Evolutionary conservation across 1,140 invertebrate genomes (phyloP).

Genomic region (Sarcophaga peregrina): DNA sequence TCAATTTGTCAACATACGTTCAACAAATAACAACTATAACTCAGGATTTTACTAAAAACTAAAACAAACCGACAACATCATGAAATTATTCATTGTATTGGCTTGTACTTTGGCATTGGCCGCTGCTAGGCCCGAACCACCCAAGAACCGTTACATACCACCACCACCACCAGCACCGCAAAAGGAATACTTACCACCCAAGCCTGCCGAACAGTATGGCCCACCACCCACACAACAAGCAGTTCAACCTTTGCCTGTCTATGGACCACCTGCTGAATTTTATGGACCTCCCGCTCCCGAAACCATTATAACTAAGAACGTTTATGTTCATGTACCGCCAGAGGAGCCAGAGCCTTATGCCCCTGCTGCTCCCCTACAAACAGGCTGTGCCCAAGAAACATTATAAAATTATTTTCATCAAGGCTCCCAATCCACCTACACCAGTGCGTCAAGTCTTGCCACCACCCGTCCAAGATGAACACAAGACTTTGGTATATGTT

Average conservation of each 20-base stretch:
- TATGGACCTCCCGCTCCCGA: slow-evolving; percentile 61
- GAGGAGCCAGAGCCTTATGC: slow-evolving; percentile 72
- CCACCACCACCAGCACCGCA: slow-evolving; percentile 55
- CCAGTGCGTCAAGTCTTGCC: slow-evolving; percentile 70
- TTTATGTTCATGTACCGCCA: slow-evolving; percentile 80
- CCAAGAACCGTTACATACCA: slow-evolving; percentile 57
- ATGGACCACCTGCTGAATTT: slow-evolving; percentile 60
- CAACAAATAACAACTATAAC: slow-evolving; percentile 34
- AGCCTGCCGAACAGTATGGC: slow-evolving; percentile 47
- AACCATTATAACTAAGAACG: slow-evolving; percentile 76
- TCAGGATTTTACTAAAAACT: slow-evolving; percentile 27
- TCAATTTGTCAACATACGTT: slow-evolving; percentile 8
- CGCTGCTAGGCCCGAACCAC: slow-evolving; percentile 61
- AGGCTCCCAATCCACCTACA: slow-evolving; percentile 80
- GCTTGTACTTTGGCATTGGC: slow-evolving; percentile 52
- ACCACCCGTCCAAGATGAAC: slow-evolving; percentile 75
- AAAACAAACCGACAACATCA: slow-evolving; percentile 47
- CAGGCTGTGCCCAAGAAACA: slow-evolving; percentile 76
- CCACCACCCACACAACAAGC: slow-evolving; percentile 45
- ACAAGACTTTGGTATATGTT: slow-evolving; percentile 88
- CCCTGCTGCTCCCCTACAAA: slow-evolving; percentile 57
- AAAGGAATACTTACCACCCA: slow-evolving; percentile 62
- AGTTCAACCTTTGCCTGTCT: slow-evolving; percentile 57
- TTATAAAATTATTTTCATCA: slow-evolving; percentile 90
- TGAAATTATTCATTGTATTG: slow-evolving; percentile 48